phyloP scores from a whole-genome alignment of 2,888 invertebrate species.

The Hoplodrina ambigua region DNA sequence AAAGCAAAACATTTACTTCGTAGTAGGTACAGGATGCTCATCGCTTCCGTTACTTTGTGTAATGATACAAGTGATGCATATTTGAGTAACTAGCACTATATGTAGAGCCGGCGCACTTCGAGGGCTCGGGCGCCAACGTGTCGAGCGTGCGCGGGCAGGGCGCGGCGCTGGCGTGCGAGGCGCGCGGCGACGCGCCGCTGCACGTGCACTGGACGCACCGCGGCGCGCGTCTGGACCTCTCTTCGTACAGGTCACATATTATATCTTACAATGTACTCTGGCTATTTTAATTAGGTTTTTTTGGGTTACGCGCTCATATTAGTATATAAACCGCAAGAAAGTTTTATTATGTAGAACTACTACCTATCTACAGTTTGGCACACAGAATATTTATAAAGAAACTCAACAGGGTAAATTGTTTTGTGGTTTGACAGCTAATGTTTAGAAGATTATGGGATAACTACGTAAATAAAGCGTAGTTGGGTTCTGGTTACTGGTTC shows the following conservation, averaged over 20 bases:
- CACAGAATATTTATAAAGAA: no score
- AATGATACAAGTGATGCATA: neutral
- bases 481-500: no score
- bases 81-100: neutral
- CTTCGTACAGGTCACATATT: slow-evolving; percentile 86
- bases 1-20: neutral
- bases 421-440: no score
- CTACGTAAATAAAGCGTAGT: no score
- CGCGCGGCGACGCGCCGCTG: slow-evolving; percentile 95
- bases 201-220: slow-evolving; percentile 94
- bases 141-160: slow-evolving; percentile 91
- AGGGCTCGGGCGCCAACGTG: slow-evolving; percentile 87
- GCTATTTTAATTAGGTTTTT: no score
- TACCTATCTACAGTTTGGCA: no score
- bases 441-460: no score
- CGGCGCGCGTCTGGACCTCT: slow-evolving; percentile 91
- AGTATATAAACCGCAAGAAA: no score
- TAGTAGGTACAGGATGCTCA: neutral
- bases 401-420: no score
- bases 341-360: no score
- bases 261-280: neutral
- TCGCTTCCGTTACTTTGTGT: neutral
- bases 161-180: slow-evolving; percentile 93
- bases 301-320: no score
- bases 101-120: slow-evolving; percentile 93